These are phyloP conservation scores for Hipparchia semele DNA, from an alignment of 2,888 invertebrate species.

Conservation along the genomic window DNA sequence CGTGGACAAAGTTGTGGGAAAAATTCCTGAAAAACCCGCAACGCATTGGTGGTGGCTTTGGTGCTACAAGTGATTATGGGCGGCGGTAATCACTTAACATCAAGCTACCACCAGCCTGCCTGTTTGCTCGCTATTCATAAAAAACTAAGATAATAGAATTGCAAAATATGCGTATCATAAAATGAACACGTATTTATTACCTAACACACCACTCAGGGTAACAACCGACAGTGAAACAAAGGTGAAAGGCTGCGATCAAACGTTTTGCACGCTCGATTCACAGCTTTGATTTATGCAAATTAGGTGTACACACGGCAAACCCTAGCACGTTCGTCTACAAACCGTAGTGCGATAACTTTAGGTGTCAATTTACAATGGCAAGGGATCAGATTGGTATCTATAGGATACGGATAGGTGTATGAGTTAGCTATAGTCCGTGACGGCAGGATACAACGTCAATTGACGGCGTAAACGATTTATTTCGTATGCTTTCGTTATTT, in stretches of 20 bases:
- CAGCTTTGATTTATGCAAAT: constrained; percentile 37
- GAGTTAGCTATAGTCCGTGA: constrained; percentile 17
- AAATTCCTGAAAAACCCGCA: no score
- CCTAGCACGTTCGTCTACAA: neutral
- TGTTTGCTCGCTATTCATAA: neutral
- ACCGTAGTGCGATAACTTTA: neutral
- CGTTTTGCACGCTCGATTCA: constrained; percentile 36
- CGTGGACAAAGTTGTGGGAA: no score
- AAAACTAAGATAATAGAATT: neutral
- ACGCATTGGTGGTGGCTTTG: no score
- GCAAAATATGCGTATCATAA: constrained; percentile 10
- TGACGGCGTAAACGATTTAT: constrained; percentile 27
- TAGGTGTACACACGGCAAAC: constrained; percentile 19
- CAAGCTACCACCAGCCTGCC: neutral
- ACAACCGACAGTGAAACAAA: constrained; percentile 29
- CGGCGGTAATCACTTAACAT: no score
- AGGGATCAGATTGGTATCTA: neutral
- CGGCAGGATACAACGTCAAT: constrained; percentile 30
- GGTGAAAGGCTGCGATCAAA: constrained; percentile 36
- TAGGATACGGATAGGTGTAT: constrained; percentile 7
- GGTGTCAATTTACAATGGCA: constrained; percentile 3
- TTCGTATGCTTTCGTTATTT: constrained; percentile 19
- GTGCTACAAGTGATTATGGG: no score
- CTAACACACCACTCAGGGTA: constrained; percentile 17
- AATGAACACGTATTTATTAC: constrained; percentile 1